Base-by-base conservation (phyloP, 2,888 invertebrate genomes). In the Plebejus anna region DNA sequence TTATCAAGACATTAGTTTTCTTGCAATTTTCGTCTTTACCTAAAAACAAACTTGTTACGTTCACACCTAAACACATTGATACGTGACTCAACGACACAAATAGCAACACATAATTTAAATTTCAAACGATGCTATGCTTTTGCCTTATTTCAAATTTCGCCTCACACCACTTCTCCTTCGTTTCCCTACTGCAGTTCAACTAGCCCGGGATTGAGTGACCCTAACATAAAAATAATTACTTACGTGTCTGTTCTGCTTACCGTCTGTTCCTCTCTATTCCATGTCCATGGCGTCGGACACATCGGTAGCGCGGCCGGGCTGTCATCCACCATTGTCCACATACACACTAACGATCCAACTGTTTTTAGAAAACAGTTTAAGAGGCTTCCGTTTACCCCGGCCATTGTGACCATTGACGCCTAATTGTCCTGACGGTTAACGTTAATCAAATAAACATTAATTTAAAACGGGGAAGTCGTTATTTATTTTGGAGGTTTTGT, bases 311-410 rank as follows among this genome's bases (percentile, higher is more conserved):
- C 77, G 76, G 76, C 77, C 79, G 81, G 82, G 82, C 78, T 79
- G 79, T 75, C 79, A 78, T 79, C 78, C 42, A 75, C 75, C 80
- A 80, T 81, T 83, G 82, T 82, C 78, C 70, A 78, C 75, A 80
- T 79, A 81, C 82, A 82, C 77, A 80, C 82, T 81, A 82, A 82
- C 81, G 80, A 80, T 78, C 76, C 77, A 88, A 89, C 86, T 91
- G 92, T 92, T 92, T 91, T 90, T 90, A 89, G 87, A 91, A 92
- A 92, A 93, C 91, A 92, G 87, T 90, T 88, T 88, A 89, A 90
- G 89, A 88, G 86, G 92, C 92, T 92, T 90, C 93, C 92, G 92
- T 92, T 91, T 89, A 83, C 81, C 82, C 79, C 81, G 81, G 28
- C 90, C 90, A 89, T 89, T 89, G 88, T 88, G 83, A 82, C 86